Base-by-base conservation (phyloP, 1,140 invertebrate species). In the Mylabris phalerata region DNA sequence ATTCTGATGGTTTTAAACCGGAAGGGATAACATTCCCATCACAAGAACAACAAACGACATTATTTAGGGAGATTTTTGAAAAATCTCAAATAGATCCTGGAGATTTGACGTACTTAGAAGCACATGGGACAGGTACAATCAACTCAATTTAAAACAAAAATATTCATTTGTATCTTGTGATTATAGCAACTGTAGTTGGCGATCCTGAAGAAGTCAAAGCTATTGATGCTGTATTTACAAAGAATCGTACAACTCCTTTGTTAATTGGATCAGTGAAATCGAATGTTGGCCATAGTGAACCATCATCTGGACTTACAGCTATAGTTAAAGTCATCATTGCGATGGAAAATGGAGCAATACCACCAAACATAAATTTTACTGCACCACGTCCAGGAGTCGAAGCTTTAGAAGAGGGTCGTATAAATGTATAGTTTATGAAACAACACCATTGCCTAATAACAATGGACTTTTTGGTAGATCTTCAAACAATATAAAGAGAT, bases 211-310 rank as follows among this genome's bases (percentile, higher is more conserved):
- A 98, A 77, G 71, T 93, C 1, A 82, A 84, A 65, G 89, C 92
- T 0, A 84, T 98, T n/a, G 85, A 91, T 13, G 83, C 85, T 64
- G 80, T 93, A 2, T 87, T 96, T 67, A 90, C 88, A 59, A 82
- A 78, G 3, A 82, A 82, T 4, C 76, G 87, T 13, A 77, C 66
- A 0, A 77, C 75, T 1, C 90, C 93, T 0, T 76, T 98, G 0
- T 73, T 82, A 26, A 88, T 98, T 61, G 95, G 95, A 3, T 92
- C 93, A 0, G 80, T 95, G 1, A 98, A 98, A 71, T 93, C 93
- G 0, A 97, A 96, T 74, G 80, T 96, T 68, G 95, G 95, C 0
- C 95, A 98, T 73, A 82, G 89, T 0, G 95, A 98, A 75, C 87
- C 92, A 6, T 88, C 89, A 2, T 94, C 92, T 39, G 93, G 93